Conservation (phyloP, 2,797 vertebrate species). For the Prunella strophiata region DNA sequence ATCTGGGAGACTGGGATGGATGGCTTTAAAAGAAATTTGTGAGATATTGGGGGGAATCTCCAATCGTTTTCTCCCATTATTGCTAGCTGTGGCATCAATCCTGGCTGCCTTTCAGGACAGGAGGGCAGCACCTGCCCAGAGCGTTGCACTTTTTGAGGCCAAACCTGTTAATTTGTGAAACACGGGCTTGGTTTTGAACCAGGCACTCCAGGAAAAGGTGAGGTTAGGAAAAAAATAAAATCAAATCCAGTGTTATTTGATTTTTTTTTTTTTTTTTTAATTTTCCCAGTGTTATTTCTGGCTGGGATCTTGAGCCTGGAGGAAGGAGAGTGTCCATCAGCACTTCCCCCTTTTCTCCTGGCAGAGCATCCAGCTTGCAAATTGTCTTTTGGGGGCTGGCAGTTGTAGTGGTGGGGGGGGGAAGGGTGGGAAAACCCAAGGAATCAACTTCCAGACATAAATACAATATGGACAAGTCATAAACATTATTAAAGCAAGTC, state of each 20-base stretch:
- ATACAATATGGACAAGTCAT: conserved; percentile 71
- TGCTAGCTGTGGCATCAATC: background rate
- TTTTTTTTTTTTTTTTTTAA: no score
- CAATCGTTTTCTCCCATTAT: background rate
- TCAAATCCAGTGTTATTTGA: background rate
- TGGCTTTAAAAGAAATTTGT: conserved; percentile 49
- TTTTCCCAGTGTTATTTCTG: background rate
- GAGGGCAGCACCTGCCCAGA: background rate
- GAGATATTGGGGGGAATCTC: conserved; percentile 34
- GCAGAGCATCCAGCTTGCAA: background rate
- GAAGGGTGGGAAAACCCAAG: conserved; percentile 49
- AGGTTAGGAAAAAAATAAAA: background rate
- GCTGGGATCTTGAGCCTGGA: background rate
- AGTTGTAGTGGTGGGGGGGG: background rate
- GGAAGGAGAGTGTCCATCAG: background rate
- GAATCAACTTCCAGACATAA: conserved; percentile 62
- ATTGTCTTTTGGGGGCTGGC: background rate
- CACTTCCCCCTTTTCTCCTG: background rate
- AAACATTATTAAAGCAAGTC: conserved; percentile 73
- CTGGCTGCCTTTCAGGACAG: conserved; percentile 46
- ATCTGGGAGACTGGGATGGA: conserved; percentile 57
- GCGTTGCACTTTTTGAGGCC: background rate
- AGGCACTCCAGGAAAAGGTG: conserved; percentile 36
- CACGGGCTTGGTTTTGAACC: background rate
- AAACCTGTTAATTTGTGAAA: background rate